phyloP scores from a whole-genome alignment of 1,140 invertebrate genomes.

The Heliothis subflexa region DNA sequence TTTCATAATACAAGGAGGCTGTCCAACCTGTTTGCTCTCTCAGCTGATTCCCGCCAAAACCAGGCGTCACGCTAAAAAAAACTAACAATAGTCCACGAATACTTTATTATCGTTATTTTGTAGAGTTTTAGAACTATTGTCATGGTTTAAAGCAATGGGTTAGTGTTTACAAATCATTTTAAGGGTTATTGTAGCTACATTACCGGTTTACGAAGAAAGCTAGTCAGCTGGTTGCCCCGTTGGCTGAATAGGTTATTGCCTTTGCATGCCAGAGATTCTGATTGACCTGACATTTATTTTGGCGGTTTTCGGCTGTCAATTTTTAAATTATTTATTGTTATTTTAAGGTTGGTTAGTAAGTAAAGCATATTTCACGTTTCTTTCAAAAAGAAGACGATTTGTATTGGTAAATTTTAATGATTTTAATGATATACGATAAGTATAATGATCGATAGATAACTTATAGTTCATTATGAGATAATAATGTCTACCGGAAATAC shows the following conservation, averaged over 20 bases:
- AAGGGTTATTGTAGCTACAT: background rate
- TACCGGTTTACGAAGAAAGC: conserved; percentile 1
- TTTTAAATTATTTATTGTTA: no score
- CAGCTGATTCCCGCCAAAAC: conserved; percentile 80
- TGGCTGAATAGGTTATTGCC: conserved; percentile 27
- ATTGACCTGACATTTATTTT: no score
- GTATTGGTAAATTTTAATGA: no score
- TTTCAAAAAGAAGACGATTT: no score
- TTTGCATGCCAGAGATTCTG: background rate
- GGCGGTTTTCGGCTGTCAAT: no score
- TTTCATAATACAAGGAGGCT: conserved; percentile 34
- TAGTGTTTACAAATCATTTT: conserved; percentile 27
- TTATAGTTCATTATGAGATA: no score
- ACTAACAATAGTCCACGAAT: conserved; percentile 55
- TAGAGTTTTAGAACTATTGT: conserved; percentile 9
- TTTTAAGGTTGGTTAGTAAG: no score
- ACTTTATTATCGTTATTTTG: conserved; percentile 57
- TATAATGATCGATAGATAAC: no score
- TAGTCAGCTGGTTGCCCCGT: conserved; percentile 5
- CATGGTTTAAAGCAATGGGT: conserved; percentile 17
- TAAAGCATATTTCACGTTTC: no score
- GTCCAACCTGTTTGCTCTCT: conserved; percentile 44
- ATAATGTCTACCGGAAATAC: background rate
- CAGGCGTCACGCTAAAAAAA: conserved; percentile 51
- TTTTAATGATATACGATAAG: no score